Evolutionary conservation across 2,888 invertebrate genomes (phyloP).

Genomic region (Sinohyriopsis cumingii): DNA sequence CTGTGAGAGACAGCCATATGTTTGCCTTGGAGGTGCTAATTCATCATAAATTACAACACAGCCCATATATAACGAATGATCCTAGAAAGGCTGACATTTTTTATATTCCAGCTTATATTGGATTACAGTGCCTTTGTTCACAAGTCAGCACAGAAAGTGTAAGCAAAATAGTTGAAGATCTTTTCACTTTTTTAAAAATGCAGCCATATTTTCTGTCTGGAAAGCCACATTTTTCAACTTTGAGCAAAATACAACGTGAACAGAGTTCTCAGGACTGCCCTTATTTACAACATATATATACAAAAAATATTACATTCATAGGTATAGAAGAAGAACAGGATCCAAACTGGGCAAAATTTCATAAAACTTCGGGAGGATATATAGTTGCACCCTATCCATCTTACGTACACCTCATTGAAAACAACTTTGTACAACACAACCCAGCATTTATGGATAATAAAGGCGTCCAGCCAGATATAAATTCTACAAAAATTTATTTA

Average conservation of each 20-base stretch:
- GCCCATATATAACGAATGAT: slow-evolving; percentile 37
- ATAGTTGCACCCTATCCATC: slow-evolving; percentile 61
- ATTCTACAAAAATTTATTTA: slow-evolving; percentile 14
- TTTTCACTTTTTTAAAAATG: slow-evolving; percentile 29
- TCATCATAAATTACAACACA: slow-evolving; percentile 42
- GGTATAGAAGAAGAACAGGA: slow-evolving; percentile 52
- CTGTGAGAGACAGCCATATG: slow-evolving; percentile 27
- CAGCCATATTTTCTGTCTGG: slow-evolving; percentile 31
- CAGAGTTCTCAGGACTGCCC: slow-evolving; percentile 41
- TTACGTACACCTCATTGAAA: slow-evolving; percentile 48
- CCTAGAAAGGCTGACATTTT: slow-evolving; percentile 41
- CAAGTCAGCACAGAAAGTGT: slow-evolving; percentile 2
- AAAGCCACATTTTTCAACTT: slow-evolving; percentile 53
- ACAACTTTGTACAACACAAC: neutral
- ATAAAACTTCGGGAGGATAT: slow-evolving; percentile 18
- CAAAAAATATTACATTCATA: slow-evolving; percentile 41
- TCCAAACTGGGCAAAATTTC: slow-evolving; percentile 4
- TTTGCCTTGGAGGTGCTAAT: slow-evolving; percentile 50
- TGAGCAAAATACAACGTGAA: slow-evolving; percentile 57
- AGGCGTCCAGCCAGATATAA: slow-evolving; percentile 6
- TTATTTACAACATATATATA: slow-evolving; percentile 32
- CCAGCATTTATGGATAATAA: slow-evolving; percentile 16
- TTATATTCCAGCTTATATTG: slow-evolving; percentile 49
- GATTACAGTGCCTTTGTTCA: slow-evolving; percentile 35
- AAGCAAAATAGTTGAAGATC: slow-evolving; percentile 13